Evolutionary conservation across 2,888 invertebrate genomes (phyloP), one percentile per base, ranked within the genome.

Genomic region (Macrosoma leucophasiata): DNA sequence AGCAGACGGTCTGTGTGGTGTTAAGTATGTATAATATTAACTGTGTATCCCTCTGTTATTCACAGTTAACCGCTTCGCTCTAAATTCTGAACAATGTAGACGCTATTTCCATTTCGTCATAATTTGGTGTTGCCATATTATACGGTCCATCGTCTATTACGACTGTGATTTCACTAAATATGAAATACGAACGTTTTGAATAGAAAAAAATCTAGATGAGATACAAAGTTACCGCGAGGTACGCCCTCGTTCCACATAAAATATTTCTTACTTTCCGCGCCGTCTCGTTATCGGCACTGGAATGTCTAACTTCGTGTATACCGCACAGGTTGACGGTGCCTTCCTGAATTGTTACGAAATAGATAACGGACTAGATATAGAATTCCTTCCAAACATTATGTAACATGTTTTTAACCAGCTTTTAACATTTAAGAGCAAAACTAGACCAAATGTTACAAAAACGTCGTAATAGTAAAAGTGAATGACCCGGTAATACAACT

Each of bases 41-140:
- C 17, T 26, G 40, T 37, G 29, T 39, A 43, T 52, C 45, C 41
- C 42, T 41, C 45, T 48, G 49, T 62, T 58, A 57, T 58, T 55
- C 50, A 52, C 53, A 53, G 56, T 54, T 62, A 65, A 61, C 55
- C 48, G 58, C 48, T 47, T 47, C 44, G 58, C 47, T 61, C 61
- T 62, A 58, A 57, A 63, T 66, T 55, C 60, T 54, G 62, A 55
- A 63, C 65, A 66, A 67, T 63, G 54, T 49, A 49, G 46, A 43
- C 46, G n/a, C n/a, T n/a, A n/a, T n/a, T n/a, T n/a, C n/a, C n/a
- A n/a, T n/a, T n/a, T n/a, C n/a, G n/a, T n/a, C n/a, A n/a, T n/a
- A n/a, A n/a, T n/a, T n/a, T n/a, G n/a, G n/a, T n/a, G n/a, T n/a
- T n/a, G n/a, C n/a, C n/a, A n/a, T n/a, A n/a, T n/a, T n/a, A n/a